phyloP scores from a whole-genome alignment of 2,888 invertebrate species.

The Nymphalis polychloros region DNA sequence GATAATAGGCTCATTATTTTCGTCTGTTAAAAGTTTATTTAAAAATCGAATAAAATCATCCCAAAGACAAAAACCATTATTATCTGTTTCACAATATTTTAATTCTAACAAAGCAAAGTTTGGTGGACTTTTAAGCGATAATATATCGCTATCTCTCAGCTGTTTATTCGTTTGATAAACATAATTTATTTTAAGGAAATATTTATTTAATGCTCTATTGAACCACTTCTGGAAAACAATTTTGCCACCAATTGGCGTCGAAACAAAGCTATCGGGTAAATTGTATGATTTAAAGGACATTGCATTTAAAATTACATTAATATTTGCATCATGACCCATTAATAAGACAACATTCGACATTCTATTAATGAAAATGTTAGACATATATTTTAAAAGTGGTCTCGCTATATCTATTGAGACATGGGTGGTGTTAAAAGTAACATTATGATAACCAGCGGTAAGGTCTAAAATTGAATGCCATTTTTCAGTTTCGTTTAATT shows the following conservation, averaged over 20 bases:
- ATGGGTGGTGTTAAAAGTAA: conserved; percentile 62
- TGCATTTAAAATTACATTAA: conserved; percentile 60
- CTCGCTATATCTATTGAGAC: conserved; percentile 64
- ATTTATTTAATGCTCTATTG: conserved; percentile 43
- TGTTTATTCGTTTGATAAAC: conserved; percentile 63
- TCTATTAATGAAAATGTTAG: conserved; percentile 50
- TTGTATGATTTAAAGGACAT: conserved; percentile 55
- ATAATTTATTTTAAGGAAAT: conserved; percentile 61
- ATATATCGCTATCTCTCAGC: conserved; percentile 52
- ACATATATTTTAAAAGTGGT: conserved; percentile 59
- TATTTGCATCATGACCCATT: conserved; percentile 73
- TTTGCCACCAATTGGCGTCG: conserved; percentile 65
- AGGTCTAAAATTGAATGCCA: conserved; percentile 59
- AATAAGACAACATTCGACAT: conserved; percentile 55
- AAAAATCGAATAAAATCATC: conserved; percentile 53
- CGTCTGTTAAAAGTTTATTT: conserved; percentile 32
- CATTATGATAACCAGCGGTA: conserved; percentile 60
- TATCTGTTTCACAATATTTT: conserved; percentile 51
- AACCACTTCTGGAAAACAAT: conserved; percentile 70
- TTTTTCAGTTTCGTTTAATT: conserved; percentile 43
- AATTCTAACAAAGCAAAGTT: conserved; percentile 54
- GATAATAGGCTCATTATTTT: not conserved
- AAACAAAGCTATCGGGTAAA: conserved; percentile 57
- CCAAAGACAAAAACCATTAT: conserved; percentile 64
- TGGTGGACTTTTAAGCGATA: conserved; percentile 59